Conservation (phyloP, 2,797 vertebrate species). For the Myotis findleyi region DNA sequence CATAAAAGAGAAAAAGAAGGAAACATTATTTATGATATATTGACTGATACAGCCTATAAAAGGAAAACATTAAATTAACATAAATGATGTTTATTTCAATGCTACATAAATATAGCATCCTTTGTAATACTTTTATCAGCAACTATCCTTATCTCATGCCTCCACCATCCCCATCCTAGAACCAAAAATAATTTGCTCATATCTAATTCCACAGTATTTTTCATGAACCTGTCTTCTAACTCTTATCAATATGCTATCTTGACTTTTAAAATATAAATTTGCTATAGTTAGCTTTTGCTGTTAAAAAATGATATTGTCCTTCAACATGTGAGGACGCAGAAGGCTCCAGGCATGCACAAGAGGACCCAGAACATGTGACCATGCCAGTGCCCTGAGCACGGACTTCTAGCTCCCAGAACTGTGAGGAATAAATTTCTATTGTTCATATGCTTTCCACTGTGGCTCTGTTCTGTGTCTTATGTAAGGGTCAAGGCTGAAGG, state of each 20-base stretch:
- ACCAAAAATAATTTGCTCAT: background rate
- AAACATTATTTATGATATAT: background rate
- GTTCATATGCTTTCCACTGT: background rate
- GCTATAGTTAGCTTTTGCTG: background rate
- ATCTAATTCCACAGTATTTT: background rate
- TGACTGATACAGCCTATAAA: background rate
- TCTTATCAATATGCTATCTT: background rate
- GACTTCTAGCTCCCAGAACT: background rate
- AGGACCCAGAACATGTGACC: background rate
- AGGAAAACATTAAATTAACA: background rate
- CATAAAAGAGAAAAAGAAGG: background rate
- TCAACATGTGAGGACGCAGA: background rate
- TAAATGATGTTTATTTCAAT: background rate
- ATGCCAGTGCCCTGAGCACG: background rate
- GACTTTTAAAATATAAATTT: background rate
- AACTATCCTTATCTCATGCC: background rate
- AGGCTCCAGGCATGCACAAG: background rate
- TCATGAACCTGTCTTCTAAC: background rate
- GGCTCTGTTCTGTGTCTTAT: background rate
- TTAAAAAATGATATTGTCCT: background rate
- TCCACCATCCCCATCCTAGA: background rate
- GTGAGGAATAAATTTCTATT: background rate
- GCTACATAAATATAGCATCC: background rate
- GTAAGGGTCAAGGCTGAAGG: background rate
- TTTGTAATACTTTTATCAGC: background rate